Evolutionary conservation across 2,797 vertebrate species (phyloP).

Genomic region (Sparus aurata): DNA sequence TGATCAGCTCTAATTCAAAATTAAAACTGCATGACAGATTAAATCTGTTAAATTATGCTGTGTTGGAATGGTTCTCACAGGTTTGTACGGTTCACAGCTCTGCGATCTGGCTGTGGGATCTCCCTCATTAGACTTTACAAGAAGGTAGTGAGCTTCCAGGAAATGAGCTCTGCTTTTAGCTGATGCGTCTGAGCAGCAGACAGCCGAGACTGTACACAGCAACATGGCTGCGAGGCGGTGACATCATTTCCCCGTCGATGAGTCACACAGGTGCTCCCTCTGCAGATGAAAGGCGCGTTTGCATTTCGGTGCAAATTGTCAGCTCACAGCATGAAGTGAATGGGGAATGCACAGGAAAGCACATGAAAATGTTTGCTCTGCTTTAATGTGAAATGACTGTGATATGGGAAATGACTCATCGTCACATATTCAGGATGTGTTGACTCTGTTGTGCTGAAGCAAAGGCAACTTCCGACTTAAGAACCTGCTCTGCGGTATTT

Average conservation of each 20-base stretch:
- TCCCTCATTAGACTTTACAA: conserved; percentile 73
- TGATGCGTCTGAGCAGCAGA: conserved; percentile 54
- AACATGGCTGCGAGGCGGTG: conserved; percentile 54
- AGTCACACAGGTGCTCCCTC: conserved; percentile 56
- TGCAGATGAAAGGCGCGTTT: conserved; percentile 43
- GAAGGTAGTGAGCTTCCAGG: conserved; percentile 78
- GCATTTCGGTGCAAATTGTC: conserved; percentile 24
- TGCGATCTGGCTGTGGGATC: conserved; percentile 57
- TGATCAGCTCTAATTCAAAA: neutral
- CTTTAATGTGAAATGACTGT: conserved; percentile 38
- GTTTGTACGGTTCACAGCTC: conserved; percentile 22
- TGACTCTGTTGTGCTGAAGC: neutral
- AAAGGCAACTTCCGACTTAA: neutral
- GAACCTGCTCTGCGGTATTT: neutral
- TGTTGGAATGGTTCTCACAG: conserved; percentile 17
- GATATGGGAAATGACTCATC: conserved; percentile 55
- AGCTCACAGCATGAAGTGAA: conserved; percentile 4
- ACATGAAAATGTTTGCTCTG: neutral
- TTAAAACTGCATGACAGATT: conserved; percentile 9
- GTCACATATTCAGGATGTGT: conserved; percentile 4
- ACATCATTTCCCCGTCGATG: conserved; percentile 76
- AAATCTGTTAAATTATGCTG: neutral
- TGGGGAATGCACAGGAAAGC: conserved; percentile 38
- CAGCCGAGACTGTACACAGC: conserved; percentile 18
- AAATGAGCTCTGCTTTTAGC: conserved; percentile 64